Percentiles rank a stretch among this genome's conserved stretches.
phyloP scores from a whole-genome alignment of 2,888 invertebrate genomes.

The Unio pictorum region DNA sequence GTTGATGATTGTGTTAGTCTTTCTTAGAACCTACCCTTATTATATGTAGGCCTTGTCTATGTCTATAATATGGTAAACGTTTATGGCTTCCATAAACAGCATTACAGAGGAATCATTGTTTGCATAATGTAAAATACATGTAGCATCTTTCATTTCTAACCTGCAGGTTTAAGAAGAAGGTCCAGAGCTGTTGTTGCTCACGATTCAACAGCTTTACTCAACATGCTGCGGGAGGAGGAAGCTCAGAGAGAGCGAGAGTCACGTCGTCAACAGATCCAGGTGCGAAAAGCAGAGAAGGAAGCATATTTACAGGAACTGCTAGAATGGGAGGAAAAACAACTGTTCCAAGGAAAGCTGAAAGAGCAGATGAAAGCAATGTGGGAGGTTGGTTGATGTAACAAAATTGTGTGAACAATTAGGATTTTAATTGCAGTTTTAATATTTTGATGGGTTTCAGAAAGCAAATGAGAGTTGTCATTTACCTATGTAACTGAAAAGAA shows the following conservation, averaged over 20 bases:
- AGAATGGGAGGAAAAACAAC: constrained; percentile 74
- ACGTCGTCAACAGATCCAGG: constrained; percentile 63
- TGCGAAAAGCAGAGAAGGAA: constrained; percentile 71
- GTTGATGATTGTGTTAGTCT: too few species aligned
- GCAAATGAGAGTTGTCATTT: too few species aligned
- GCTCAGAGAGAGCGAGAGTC: constrained; percentile 65
- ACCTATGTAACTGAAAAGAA: too few species aligned
- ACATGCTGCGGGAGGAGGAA: constrained; percentile 69
- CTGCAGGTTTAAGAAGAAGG: constrained; percentile 47
- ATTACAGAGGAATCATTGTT: background rate
- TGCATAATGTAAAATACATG: background rate
- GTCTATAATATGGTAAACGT: too few species aligned
- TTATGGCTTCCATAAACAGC: too few species aligned
- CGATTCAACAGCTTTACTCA: constrained; percentile 66
- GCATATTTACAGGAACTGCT: constrained; percentile 70
- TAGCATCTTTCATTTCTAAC: background rate
- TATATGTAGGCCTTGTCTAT: too few species aligned
- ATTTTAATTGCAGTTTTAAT: too few species aligned
- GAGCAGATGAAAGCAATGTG: constrained; percentile 75
- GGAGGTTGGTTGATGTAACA: constrained; percentile 73
- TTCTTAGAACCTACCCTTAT: too few species aligned
- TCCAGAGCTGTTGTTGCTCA: constrained; percentile 53
- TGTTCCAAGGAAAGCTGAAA: constrained; percentile 67
- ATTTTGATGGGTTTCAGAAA: too few species aligned
- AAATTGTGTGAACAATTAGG: too few species aligned